phyloP scores from a whole-genome alignment of 2,113 vertebrate genomes.

The Salvelinus namaycush region DNA sequence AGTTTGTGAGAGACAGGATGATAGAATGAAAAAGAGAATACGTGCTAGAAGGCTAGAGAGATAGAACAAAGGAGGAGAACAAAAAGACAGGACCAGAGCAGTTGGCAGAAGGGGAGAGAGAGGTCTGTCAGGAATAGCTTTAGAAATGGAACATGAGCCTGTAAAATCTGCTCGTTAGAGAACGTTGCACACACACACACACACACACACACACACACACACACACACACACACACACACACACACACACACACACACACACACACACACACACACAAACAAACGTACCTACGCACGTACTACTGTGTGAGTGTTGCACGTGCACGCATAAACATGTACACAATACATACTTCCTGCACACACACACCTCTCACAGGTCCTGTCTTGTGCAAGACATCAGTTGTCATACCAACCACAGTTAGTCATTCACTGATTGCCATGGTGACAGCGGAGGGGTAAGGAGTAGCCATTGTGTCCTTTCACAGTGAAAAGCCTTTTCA shows the following conservation, averaged over 20 bases:
- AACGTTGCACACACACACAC: no score
- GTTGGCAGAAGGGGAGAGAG: constrained; percentile 30
- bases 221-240: no score
- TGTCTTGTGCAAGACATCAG: background rate
- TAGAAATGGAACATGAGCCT: no score
- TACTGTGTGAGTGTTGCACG: no score
- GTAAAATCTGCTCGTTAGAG: no score
- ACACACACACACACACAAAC: no score
- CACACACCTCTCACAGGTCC: no score
- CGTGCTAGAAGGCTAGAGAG: constrained; percentile 36
- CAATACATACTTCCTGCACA: no score
- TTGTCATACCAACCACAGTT: constrained; percentile 28
- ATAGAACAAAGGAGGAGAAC: constrained; percentile 19
- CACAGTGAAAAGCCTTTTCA: constrained; percentile 39
- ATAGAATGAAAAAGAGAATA: constrained; percentile 28
- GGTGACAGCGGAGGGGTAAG: constrained; percentile 49
- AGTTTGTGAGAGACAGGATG: constrained; percentile 31
- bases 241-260: no score
- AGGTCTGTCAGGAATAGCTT: constrained; percentile 7
- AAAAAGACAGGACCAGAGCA: constrained; percentile 1
- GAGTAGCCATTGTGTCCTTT: constrained; percentile 37
- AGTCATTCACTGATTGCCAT: constrained; percentile 50
- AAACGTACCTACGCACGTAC: no score
- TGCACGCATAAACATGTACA: no score
- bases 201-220: no score